A percentile compares a stretch with the other conserved stretches of the same genome.
These are phyloP conservation scores for Phenacoccus solenopsis DNA, from an alignment of 1,140 invertebrate species.

Conservation along the genomic window DNA sequence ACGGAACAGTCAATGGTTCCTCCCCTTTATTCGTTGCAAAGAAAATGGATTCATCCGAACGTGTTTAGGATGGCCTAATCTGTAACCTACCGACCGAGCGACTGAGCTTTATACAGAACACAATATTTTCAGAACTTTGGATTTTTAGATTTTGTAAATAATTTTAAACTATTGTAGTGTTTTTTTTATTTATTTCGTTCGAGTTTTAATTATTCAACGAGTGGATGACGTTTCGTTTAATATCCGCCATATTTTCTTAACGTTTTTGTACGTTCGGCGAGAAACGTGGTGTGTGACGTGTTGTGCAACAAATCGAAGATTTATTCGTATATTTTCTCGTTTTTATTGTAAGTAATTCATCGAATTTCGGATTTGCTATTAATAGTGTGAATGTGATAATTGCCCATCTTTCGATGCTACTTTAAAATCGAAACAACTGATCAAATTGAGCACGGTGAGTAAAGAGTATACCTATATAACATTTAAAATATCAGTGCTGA, in stretches of 20 bases:
- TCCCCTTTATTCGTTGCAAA: conserved; percentile 11
- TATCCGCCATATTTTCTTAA: conserved; percentile 13
- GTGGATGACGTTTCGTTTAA: neutral
- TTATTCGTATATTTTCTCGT: neutral
- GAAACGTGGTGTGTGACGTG: conserved; percentile 16
- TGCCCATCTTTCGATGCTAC: no score
- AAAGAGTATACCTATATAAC: no score
- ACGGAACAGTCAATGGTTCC: conserved; percentile 12
- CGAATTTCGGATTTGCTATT: no score
- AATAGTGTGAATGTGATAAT: no score
- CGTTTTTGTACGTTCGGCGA: conserved; percentile 10
- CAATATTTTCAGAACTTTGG: conserved; percentile 12
- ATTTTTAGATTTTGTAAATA: conserved; percentile 16
- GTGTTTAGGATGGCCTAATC: conserved; percentile 16
- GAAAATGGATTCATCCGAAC: conserved; percentile 12
- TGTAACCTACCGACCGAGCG: conserved; percentile 15
- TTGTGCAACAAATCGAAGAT: neutral
- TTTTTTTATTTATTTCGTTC: conserved; percentile 9
- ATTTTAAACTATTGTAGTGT: neutral
- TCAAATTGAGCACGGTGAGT: no score
- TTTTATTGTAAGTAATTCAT: conserved; percentile 1
- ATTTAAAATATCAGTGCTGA: no score
- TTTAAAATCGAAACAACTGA: no score
- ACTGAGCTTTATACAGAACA: conserved; percentile 10
- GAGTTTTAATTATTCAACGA: neutral